Conservation (phyloP, 35 echinoderm and acorn worm species). For the Acanthaster planci region DNA sequence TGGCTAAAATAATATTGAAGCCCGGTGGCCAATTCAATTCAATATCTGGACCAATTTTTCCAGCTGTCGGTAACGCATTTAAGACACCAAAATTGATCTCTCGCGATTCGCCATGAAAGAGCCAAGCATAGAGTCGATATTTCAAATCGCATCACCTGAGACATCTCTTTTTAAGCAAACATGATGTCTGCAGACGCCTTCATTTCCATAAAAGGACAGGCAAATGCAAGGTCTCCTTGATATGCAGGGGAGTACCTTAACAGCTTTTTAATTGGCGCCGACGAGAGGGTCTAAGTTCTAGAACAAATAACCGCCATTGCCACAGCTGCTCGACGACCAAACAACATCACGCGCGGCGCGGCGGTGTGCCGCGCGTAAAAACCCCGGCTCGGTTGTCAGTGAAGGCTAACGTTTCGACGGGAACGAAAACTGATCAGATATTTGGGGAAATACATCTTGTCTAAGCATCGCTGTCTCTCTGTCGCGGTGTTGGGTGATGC, state of each 20-base stretch:
- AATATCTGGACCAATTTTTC: too few relatives aligned
- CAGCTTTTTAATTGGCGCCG: slow-evolving; percentile 13
- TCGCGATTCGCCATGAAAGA: slow-evolving; percentile 2
- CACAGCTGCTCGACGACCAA: not conserved
- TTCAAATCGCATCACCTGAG: not conserved
- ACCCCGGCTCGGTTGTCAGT: not conserved
- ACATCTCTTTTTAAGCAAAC: too few relatives aligned
- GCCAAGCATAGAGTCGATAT: too few relatives aligned
- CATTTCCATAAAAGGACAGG: too few relatives aligned
- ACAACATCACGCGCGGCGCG: slow-evolving; percentile 9
- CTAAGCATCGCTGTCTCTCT: not conserved
- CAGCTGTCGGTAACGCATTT: not conserved
- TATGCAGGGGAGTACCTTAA: not conserved
- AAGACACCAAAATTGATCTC: not conserved
- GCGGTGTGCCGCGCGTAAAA: slow-evolving; percentile 1
- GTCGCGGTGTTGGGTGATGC: not conserved
- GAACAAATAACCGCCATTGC: not conserved
- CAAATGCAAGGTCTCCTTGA: too few relatives aligned
- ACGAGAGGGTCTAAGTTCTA: not conserved
- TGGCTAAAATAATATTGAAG: too few relatives aligned
- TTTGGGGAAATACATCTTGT: slow-evolving; percentile 17
- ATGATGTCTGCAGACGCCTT: too few relatives aligned
- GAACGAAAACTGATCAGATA: not conserved
- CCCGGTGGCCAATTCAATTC: too few relatives aligned
- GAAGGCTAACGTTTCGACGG: too few relatives aligned